Evolutionary conservation across 1,140 invertebrate genomes (phyloP).

Genomic region (Episyrphus balteatus): DNA sequence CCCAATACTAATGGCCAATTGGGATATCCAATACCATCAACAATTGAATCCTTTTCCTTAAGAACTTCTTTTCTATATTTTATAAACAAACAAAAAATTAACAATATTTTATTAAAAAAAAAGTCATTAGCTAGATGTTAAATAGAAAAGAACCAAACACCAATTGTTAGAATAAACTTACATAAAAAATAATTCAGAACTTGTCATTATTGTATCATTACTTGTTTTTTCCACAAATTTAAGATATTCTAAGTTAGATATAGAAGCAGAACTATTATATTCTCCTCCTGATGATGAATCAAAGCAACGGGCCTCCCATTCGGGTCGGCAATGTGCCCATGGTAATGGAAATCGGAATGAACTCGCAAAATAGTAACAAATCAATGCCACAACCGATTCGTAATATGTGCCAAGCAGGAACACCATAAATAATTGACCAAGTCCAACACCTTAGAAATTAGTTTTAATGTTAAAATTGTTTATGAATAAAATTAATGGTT

Average conservation of each 20-base stretch:
- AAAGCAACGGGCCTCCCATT: conserved; percentile 41
- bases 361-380: conserved; percentile 53
- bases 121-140: not conserved
- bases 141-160: not conserved
- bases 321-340: conserved; percentile 49
- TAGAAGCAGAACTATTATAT: conserved; percentile 3
- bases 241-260: not conserved
- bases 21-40: conserved; percentile 57
- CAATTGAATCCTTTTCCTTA: conserved; percentile 52
- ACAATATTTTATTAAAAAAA: not conserved
- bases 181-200: conserved; percentile 50
- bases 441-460: conserved; percentile 52
- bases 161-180: conserved; percentile 27
- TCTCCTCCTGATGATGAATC: conserved; percentile 16
- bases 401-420: conserved; percentile 60
- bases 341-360: conserved; percentile 50
- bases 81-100: not conserved
- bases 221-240: not conserved
- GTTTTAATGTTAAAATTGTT: conserved; percentile 6
- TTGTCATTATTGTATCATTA: conserved; percentile 32
- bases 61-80: conserved; percentile 51
- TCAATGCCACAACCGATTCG: conserved; percentile 58
- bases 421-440: conserved; percentile 61
- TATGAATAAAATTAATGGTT: too few species aligned
- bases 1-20: conserved; percentile 69